These are phyloP conservation scores for Capreolus pygargus DNA, from an alignment of 2,113 vertebrate genomes.

Conservation along the genomic window DNA sequence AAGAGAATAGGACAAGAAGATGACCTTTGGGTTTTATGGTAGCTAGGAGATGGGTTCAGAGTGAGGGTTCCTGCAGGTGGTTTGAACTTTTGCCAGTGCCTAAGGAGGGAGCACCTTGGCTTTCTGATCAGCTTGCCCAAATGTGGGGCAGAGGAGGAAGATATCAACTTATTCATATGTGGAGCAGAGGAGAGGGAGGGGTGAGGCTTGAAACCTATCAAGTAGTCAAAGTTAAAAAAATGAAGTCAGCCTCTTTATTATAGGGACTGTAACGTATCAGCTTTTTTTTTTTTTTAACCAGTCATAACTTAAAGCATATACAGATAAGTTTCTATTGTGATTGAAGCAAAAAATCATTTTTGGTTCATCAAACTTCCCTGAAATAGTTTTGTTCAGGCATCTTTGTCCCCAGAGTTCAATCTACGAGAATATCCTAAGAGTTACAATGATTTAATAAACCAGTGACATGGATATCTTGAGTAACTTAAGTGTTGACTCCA, in stretches of 20 bases:
- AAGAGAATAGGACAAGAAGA: neutral
- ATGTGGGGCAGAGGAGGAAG: neutral
- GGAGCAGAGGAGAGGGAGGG: neutral
- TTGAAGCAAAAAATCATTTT: conserved; percentile 93
- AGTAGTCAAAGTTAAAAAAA: neutral
- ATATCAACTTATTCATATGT: neutral
- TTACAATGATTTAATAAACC: conserved; percentile 91
- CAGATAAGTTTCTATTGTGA: conserved; percentile 93
- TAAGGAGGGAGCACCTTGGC: neutral
- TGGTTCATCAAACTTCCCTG: conserved; percentile 91
- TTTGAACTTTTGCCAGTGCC: neutral
- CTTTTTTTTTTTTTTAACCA: conserved; percentile 84
- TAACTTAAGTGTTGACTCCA: conserved; percentile 92
- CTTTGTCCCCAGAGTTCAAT: conserved; percentile 97
- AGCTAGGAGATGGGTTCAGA: neutral
- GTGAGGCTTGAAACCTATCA: neutral
- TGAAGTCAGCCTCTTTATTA: neutral
- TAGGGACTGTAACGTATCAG: neutral
- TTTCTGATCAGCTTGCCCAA: neutral
- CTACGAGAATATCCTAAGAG: conserved; percentile 92
- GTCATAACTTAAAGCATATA: conserved; percentile 92
- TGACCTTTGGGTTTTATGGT: neutral
- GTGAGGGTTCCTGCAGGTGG: neutral
- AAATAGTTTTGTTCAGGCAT: conserved; percentile 94
- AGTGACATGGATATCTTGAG: conserved; percentile 93